A percentile compares a stretch with the other conserved stretches of the same genome.
Conservation (phyloP, 2,888 invertebrate genomes). For the Cosmorhoe ocellata region DNA sequence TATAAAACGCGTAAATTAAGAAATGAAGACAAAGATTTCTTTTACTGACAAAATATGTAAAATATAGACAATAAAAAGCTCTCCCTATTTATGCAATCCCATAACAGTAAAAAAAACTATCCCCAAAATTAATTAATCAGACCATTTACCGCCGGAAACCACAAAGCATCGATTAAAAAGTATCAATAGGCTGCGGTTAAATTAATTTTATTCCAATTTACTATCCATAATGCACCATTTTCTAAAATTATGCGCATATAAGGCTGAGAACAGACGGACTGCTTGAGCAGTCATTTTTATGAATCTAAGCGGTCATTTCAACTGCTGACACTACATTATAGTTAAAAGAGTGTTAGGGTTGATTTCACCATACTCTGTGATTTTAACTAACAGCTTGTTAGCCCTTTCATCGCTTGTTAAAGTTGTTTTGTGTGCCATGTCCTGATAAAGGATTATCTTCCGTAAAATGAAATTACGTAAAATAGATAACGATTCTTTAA, state of each 20-base stretch:
- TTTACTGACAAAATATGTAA: conserved; percentile 11
- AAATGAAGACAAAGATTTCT: background rate
- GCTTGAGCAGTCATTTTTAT: background rate
- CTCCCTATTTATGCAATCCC: background rate
- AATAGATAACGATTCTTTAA: no score
- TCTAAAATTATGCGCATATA: conserved; percentile 27
- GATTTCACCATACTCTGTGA: no score
- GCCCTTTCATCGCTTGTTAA: no score
- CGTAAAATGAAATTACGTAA: no score
- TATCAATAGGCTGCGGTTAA: conserved; percentile 14
- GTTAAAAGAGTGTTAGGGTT: no score
- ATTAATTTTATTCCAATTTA: conserved; percentile 16
- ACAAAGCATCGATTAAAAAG: conserved; percentile 19
- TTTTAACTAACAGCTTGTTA: no score
- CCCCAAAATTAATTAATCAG: conserved; percentile 18
- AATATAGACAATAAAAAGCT: conserved; percentile 8
- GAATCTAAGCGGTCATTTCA: no score
- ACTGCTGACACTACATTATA: no score
- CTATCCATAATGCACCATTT: conserved; percentile 25
- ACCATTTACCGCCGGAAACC: conserved; percentile 15
- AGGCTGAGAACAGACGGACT: conserved; percentile 4
- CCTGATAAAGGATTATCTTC: no score
- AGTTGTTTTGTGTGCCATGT: no score
- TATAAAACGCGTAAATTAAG: no score
- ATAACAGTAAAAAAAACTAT: conserved; percentile 8